phyloP scores from a whole-genome alignment of 37 sponge, comb jelly and placozoan species.

The Halisarca cf. caerulea region DNA sequence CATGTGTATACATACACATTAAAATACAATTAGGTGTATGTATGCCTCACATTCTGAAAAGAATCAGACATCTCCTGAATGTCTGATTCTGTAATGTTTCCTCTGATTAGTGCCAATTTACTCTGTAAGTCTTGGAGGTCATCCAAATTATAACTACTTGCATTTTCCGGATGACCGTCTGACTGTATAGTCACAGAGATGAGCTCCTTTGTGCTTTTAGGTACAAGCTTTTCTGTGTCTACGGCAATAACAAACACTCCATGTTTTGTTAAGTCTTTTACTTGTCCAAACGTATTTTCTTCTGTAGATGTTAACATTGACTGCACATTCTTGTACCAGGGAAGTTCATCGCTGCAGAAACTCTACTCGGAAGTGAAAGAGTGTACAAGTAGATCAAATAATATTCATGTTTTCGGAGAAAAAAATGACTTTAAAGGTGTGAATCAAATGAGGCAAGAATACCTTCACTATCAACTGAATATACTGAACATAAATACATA shows the following conservation, averaged over 20 bases:
- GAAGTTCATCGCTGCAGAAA: too few relatives aligned
- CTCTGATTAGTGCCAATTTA: slow-evolving; percentile 78
- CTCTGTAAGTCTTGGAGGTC: slow-evolving; percentile 80
- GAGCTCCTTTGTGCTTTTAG: slow-evolving; percentile 37
- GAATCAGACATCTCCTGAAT: neutral
- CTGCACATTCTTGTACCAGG: slow-evolving; percentile 75
- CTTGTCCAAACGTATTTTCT: slow-evolving; percentile 58
- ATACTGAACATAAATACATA: too few relatives aligned
- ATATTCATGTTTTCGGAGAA: too few relatives aligned
- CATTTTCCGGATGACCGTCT: neutral
- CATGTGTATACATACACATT: too few relatives aligned
- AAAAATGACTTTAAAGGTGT: too few relatives aligned
- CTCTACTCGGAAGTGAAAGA: too few relatives aligned
- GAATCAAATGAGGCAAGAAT: too few relatives aligned
- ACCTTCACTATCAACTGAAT: too few relatives aligned
- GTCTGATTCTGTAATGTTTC: slow-evolving; percentile 53
- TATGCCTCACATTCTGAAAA: neutral
- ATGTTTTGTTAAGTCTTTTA: slow-evolving; percentile 60
- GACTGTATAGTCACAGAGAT: slow-evolving; percentile 29
- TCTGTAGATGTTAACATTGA: slow-evolving; percentile 70
- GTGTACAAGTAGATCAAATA: too few relatives aligned
- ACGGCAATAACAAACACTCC: slow-evolving; percentile 52
- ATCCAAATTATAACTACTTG: slow-evolving; percentile 54
- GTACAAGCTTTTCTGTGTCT: neutral
- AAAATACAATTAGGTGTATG: too few relatives aligned